phyloP scores from a whole-genome alignment of 2,797 vertebrate genomes.

The Acropternis orthonyx region DNA sequence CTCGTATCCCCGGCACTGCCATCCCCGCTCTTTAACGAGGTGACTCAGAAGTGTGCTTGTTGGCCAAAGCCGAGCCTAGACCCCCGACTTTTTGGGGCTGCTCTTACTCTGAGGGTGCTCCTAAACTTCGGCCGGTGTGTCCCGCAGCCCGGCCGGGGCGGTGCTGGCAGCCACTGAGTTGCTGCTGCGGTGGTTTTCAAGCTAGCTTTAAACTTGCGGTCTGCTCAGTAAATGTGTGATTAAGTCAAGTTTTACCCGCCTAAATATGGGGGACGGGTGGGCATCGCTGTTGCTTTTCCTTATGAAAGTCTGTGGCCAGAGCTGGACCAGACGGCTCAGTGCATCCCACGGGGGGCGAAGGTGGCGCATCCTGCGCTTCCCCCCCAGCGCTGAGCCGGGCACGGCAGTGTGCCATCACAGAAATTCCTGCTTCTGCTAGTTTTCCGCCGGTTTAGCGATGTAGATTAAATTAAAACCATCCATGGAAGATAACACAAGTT shows the following conservation, averaged over 20 bases:
- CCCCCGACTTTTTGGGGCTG: neutral
- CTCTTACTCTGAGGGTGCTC: fast-evolving
- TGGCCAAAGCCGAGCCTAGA: neutral
- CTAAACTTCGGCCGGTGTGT: fast-evolving
- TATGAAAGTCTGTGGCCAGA: fast-evolving
- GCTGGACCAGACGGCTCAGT: fast-evolving
- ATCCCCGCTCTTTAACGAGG: no score
- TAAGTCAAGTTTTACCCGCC: neutral
- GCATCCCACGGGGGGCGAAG: fast-evolving
- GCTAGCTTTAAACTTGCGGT: fast-evolving
- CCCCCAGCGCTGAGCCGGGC: fast-evolving
- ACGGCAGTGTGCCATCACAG: fast-evolving
- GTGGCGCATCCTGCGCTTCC: neutral
- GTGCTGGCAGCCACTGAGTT: neutral
- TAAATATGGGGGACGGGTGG: neutral
- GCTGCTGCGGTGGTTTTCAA: neutral
- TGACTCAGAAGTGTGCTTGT: fast-evolving
- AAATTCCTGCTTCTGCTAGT: neutral
- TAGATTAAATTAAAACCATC: neutral
- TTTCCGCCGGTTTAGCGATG: fast-evolving
- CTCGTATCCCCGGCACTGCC: neutral
- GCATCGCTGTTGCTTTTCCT: neutral
- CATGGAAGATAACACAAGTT: fast-evolving
- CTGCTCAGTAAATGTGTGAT: no score
- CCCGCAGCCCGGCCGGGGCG: no score